A percentile compares a stretch with the other conserved stretches of the same genome.
Evolutionary conservation across 92 coral and sea anemone species (phyloP).

Genomic region (Phymanthus crucifer): DNA sequence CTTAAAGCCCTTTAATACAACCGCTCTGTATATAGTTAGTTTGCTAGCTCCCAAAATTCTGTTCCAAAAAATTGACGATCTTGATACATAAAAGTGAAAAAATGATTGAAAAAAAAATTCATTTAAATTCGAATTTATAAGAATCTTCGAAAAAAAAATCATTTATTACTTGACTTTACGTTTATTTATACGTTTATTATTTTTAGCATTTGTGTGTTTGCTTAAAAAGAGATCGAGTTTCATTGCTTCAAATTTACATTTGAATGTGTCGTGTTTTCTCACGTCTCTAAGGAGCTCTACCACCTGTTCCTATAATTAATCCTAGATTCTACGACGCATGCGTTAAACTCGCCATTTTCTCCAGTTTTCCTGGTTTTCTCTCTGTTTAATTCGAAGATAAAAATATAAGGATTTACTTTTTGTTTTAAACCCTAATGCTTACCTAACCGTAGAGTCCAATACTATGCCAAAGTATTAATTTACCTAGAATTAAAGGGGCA

Average conservation of each 20-base stretch:
- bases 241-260: slow-evolving; percentile 17
- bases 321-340: slow-evolving; percentile 19
- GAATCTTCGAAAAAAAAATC: no score
- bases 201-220: not conserved
- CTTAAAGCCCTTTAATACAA: not conserved
- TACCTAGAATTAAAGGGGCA: slow-evolving; percentile 8
- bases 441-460: not conserved
- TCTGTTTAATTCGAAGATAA: not conserved
- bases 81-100: not conserved
- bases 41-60: not conserved
- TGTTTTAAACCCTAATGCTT: not conserved
- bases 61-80: not conserved
- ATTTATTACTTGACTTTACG: no score
- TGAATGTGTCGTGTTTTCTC: slow-evolving; percentile 18
- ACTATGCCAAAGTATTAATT: not conserved
- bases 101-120: not conserved
- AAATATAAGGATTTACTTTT: not conserved
- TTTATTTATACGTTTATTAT: not conserved
- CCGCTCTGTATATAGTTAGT: not conserved
- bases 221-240: not conserved
- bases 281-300: not conserved
- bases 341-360: not conserved
- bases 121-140: no score
- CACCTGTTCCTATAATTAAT: slow-evolving; percentile 22
- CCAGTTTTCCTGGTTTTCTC: not conserved